phyloP scores from a whole-genome alignment of 2,797 vertebrate species.

The Neosilurus mollespiculum region DNA sequence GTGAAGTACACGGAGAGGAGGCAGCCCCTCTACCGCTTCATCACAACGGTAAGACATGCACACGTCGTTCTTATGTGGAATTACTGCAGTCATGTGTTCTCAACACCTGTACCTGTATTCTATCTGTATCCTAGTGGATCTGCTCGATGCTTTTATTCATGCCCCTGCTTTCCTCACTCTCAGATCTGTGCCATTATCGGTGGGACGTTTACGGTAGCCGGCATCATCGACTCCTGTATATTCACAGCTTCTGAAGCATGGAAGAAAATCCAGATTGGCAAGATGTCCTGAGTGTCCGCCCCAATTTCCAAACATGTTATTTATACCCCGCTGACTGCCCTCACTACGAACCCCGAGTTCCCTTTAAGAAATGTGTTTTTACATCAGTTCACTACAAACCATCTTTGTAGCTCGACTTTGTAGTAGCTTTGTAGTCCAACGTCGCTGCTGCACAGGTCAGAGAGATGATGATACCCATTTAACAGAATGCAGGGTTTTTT shows the following conservation, averaged over 20 bases:
- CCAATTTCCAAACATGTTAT: constrained; percentile 18
- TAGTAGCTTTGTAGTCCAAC: background rate
- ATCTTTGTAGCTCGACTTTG: background rate
- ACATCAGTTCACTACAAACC: background rate
- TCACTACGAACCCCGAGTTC: background rate
- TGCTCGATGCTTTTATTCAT: background rate
- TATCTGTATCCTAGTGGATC: no score
- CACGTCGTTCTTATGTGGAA: no score
- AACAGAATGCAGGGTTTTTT: background rate
- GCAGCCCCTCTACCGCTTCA: constrained; percentile 94
- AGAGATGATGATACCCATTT: background rate
- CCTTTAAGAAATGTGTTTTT: constrained; percentile 11
- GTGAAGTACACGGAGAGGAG: constrained; percentile 97
- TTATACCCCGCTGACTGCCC: constrained; percentile 23
- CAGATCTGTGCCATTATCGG: constrained; percentile 98
- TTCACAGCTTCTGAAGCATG: constrained; percentile 98
- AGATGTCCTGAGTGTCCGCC: constrained; percentile 80
- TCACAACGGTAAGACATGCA: constrained; percentile 88
- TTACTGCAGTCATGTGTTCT: background rate
- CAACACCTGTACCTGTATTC: background rate
- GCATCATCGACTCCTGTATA: constrained; percentile 98
- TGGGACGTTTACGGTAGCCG: constrained; percentile 96
- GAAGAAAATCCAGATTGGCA: constrained; percentile 99
- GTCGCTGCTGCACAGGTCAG: background rate
- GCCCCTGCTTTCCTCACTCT: background rate